These are phyloP conservation scores for Apistogramma diplotaenia DNA, from an alignment of 2,113 vertebrate species.

Conservation along the genomic window DNA sequence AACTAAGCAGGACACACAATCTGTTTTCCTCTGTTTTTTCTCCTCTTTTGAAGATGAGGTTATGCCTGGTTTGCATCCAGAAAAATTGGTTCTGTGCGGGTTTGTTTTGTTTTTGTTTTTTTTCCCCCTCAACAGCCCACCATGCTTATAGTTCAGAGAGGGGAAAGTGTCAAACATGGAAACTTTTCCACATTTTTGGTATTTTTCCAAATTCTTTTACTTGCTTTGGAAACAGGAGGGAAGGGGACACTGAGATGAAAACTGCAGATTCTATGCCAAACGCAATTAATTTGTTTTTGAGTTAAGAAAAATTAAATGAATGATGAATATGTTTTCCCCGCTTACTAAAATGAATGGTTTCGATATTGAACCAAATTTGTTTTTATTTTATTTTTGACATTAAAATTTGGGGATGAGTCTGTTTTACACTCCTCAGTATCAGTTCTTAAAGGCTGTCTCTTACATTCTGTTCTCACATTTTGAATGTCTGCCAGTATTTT, in stretches of 20 bases:
- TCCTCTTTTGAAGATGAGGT: slow-evolving; percentile 26
- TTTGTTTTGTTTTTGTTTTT: slow-evolving; percentile 11
- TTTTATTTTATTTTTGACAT: slow-evolving; percentile 72
- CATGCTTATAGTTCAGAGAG: slow-evolving; percentile 52
- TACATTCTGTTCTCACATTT: slow-evolving; percentile 54
- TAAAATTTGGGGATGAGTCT: slow-evolving; percentile 48
- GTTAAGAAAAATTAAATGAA: slow-evolving; percentile 42
- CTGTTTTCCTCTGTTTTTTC: slow-evolving; percentile 12
- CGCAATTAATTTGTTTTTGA: slow-evolving; percentile 60
- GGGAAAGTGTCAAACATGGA: slow-evolving; percentile 35
- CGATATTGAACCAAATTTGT: slow-evolving; percentile 53
- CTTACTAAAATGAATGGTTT: slow-evolving; percentile 60
- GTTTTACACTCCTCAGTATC: slow-evolving; percentile 74
- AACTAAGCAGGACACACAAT: slow-evolving; percentile 55
- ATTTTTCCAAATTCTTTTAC: slow-evolving; percentile 43
- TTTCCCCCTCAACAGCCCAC: background rate
- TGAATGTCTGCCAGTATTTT: slow-evolving; percentile 75
- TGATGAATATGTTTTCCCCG: slow-evolving; percentile 43
- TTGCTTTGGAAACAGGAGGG: slow-evolving; percentile 47
- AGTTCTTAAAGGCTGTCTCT: slow-evolving; percentile 54
- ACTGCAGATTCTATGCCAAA: slow-evolving; percentile 53
- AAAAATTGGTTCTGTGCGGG: slow-evolving; percentile 43
- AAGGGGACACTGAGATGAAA: slow-evolving; percentile 27
- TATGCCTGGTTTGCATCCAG: slow-evolving; percentile 50
- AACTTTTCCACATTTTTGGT: slow-evolving; percentile 33